These are phyloP conservation scores for Erynnis tages DNA, from an alignment of 2,888 invertebrate genomes.

Conservation along the genomic window DNA sequence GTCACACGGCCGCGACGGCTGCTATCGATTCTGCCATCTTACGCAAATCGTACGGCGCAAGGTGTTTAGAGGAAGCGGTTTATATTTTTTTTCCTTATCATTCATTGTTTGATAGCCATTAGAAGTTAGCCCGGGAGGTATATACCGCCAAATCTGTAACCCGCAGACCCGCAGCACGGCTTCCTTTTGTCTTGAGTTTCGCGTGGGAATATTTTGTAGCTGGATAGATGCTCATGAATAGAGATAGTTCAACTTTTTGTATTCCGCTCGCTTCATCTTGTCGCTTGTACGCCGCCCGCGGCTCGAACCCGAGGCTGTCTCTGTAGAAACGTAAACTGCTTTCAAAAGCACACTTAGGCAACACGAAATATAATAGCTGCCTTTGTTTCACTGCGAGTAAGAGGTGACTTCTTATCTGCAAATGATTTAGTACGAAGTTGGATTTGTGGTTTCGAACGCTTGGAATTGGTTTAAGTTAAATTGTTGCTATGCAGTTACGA, in stretches of 20 bases:
- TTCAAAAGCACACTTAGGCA: constrained; percentile 32
- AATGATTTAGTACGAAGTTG: too few relatives aligned
- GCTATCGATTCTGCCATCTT: constrained; percentile 68
- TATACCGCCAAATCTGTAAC: too few relatives aligned
- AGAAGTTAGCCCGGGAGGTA: too few relatives aligned
- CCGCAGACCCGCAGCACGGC: too few relatives aligned
- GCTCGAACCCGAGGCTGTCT: constrained; percentile 13
- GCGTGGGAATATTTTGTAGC: too few relatives aligned
- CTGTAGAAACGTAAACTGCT: constrained; percentile 33
- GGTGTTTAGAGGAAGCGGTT: constrained; percentile 2
- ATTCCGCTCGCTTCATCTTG: constrained; percentile 13
- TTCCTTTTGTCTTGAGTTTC: too few relatives aligned
- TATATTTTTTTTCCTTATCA: too few relatives aligned
- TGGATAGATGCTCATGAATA: too few relatives aligned
- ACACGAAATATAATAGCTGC: constrained; percentile 34
- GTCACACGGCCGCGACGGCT: constrained; percentile 65
- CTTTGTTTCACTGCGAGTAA: constrained; percentile 33
- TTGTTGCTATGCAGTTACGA: too few relatives aligned
- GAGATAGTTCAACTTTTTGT: constrained; percentile 6
- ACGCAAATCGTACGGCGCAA: constrained; percentile 47
- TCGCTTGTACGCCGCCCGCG: constrained; percentile 8
- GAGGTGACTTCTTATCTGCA: constrained; percentile 31
- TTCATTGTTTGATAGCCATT: too few relatives aligned
- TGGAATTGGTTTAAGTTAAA: too few relatives aligned
- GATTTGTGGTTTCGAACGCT: too few relatives aligned